Evolutionary conservation across 2,797 vertebrate genomes (phyloP), one percentile per base, ranked within the genome.

Genomic region (Enteromius paludinosus): DNA sequence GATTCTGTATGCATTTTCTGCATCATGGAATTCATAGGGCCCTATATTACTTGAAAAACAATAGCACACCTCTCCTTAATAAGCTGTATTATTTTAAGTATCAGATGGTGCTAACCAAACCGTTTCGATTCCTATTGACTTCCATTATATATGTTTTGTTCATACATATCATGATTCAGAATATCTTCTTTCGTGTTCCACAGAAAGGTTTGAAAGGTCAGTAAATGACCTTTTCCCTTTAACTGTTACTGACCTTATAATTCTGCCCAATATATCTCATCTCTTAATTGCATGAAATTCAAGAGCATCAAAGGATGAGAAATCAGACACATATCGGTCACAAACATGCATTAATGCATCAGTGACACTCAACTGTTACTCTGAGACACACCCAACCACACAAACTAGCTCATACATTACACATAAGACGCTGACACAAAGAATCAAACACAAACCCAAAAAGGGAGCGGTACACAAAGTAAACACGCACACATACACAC

Each of bases 401-500:
- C 59, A 78, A 47, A 78, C 62, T 66, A 23, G 61, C n/a, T 78
- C 59, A 78, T 52, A 49, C 5, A 45, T 47, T 75, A 28, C 35
- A 75, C 54, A 61, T 43, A 41, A 75, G 73, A 23, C 1, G 8
- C 14, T 61, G 54, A 45, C 18, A 64, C 14, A 59, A 61, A n/a
- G 20, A 65, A 54, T 38, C 9, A 61, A 61, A 76, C 33, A 45
- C 30, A 17, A 14, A 18, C n/a, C 23, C 25, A 56, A 76, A 61
- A 77, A 41, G 23, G 4, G 30, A 52, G 47, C 14, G 4, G 47
- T 79, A 54, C 62, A 68, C 28, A 52, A 54, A 38, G 77, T 68
- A 79, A 79, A 73, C 56, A 79, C 15, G 38, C 15, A 30, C 56
- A 83, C 33, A 79, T 66, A 75, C 17, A 54, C 70, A 62, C 38